phyloP scores from a whole-genome alignment of 2,113 vertebrate species.

The Australoheros scitulus region DNA sequence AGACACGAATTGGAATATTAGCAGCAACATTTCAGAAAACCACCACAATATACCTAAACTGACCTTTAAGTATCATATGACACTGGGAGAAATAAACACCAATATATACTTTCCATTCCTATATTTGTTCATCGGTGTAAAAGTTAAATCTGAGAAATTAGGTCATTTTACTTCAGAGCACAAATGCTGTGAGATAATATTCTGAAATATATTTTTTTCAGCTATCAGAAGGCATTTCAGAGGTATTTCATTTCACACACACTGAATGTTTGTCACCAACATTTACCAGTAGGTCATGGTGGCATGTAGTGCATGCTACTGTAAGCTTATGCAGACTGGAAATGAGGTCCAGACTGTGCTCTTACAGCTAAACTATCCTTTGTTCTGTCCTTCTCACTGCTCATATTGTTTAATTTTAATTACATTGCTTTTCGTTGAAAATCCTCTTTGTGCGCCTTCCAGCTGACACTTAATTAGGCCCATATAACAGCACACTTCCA shows the following conservation, averaged over 20 bases:
- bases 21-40: neutral
- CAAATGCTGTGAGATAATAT: constrained; percentile 78
- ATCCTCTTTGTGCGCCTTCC: constrained; percentile 55
- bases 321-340: constrained; percentile 55
- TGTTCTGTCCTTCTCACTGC: constrained; percentile 70
- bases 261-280: constrained; percentile 82
- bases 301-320: constrained; percentile 81
- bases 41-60: neutral
- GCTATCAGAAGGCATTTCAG: constrained; percentile 85
- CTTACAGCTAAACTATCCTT: constrained; percentile 56
- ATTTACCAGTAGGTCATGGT: constrained; percentile 72
- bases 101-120: constrained; percentile 18
- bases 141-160: constrained; percentile 18
- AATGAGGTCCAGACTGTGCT: constrained; percentile 52
- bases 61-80: neutral
- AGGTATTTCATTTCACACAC: constrained; percentile 84
- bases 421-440: constrained; percentile 54
- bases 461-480: constrained; percentile 60
- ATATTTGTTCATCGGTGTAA: constrained; percentile 36
- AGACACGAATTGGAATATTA: neutral
- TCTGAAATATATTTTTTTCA: constrained; percentile 84
- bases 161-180: constrained; percentile 56
- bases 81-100: constrained; percentile 12
- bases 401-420: constrained; percentile 68
- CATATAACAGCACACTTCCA: constrained; percentile 38